Evolutionary conservation across 2,797 vertebrate species (phyloP), one percentile per base, ranked within the genome.

Genomic region (Chromobotia macracanthus): DNA sequence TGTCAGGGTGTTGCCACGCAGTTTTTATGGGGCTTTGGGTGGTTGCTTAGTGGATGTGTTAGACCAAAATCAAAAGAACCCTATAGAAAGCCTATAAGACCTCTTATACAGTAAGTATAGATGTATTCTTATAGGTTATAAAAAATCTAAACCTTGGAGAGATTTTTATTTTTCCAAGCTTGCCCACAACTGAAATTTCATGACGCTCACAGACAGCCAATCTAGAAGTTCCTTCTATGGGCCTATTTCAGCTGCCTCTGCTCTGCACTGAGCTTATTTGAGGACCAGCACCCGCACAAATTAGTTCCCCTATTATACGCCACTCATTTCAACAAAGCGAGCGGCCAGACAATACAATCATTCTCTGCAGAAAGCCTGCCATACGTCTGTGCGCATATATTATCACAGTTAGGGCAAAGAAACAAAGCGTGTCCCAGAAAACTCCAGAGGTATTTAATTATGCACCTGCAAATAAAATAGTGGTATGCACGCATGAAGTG

Each of bases 381-480:
- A 66, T 56, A 12, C 65, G 69, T 38, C 19, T 35, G 77, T 55
- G 68, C 1, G 69, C 77, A 72, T 65, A 72, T 66, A 66, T 79
- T 72, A 79, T 66, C 61, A 56, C 69, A 65, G 65, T 79, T 72
- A 79, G 65, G 21, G 48, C 69, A 56, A 19, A 28, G 61, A 55
- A 72, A 65, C 69, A 66, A 72, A 41, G n/a, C 60, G 18, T 79
- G 77, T 65, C 48, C 23, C 23, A 56, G 77, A 72, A 72, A 72
- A 79, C 35, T 66, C 61, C 58, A 56, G 50, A 72, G 25, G 61
- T 72, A 66, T 79, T 72, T 72, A 25, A 79, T 79, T 46, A 65
- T 66, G n/a, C 2, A 3, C 23, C 50, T 65, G 50, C 61, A 71
- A 41, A 55, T 78, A 70, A 46, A 44, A 68, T 18, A 21, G 35